Evolutionary conservation across 2,888 invertebrate species (phyloP), one percentile per base, ranked within the genome.

Genomic region (Erannis defoliaria): DNA sequence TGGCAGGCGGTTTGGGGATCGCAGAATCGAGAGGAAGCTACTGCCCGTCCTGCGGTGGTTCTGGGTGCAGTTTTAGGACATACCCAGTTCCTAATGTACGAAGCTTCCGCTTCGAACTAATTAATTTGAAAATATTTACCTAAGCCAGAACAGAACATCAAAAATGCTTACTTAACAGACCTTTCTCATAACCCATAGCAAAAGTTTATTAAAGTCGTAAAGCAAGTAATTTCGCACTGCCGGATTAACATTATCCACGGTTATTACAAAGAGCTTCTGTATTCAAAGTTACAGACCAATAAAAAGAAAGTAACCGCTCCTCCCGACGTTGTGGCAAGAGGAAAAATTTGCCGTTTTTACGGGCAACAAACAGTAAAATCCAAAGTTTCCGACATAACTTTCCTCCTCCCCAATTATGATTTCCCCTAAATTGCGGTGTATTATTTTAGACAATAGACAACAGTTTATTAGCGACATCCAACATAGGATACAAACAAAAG

Each of bases 151-250:
- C 37, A 14, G 8, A 16, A 37, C 16, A 33, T n/a, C n/a, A 33
- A 33, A 33, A n/a, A n/a, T 33, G 2, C 33, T 33, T 33, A 33
- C 33, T 33, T n/a, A 38, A 38, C 49, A 35, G 23, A 43, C 57
- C 50, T 37, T 23, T 16, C 19, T 26, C 37, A 35, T 5, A 29
- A 19, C 31, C 23, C 46, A 45, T 33, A 38, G 31, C 51, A 8
- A 12, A 43, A 53, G 40, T 66, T 66, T 64, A 70, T 66, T 58
- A 53, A 64, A 35, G 57, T 59, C 60, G 60, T 67, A 70, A 67
- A 64, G 54, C 51, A 60, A 51, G 55, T 48, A 37, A 51, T 65
- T 60, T 35, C 29, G 42, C 46, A 57, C 56, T 45, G 55, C 31
- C 18, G 57, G 54, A 35, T 58, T 64, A 62, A 45, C 64, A 66